Evolutionary conservation across 2,113 vertebrate species (phyloP).

Genomic region (Tragelaphus imberbis): DNA sequence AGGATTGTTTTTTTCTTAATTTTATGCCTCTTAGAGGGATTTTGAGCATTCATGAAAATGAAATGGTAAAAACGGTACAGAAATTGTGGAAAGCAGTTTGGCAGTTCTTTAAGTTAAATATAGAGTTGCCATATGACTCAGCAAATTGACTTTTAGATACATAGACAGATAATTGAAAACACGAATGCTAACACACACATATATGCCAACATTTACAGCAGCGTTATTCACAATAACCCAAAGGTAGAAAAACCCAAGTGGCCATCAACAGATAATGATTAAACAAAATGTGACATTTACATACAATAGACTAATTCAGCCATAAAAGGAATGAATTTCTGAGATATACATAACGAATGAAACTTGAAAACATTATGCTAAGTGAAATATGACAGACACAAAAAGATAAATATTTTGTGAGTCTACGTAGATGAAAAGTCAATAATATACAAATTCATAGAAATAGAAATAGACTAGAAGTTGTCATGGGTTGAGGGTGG

Average conservation of each 20-base stretch:
- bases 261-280: neutral
- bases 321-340: neutral
- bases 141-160: neutral
- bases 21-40: neutral
- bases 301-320: neutral
- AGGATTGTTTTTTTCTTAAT: neutral
- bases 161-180: neutral
- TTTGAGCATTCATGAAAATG: neutral
- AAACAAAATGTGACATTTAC: neutral
- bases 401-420: neutral
- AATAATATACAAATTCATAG: neutral
- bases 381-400: neutral
- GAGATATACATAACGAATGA: neutral
- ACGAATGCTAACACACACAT: fast-evolving
- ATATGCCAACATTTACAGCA: neutral
- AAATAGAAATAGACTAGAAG: neutral
- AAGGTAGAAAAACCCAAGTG: neutral
- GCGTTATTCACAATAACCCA: neutral
- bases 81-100: neutral
- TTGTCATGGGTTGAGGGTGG: neutral
- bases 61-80: neutral
- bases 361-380: neutral
- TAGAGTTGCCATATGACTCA: neutral
- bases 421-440: neutral
- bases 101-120: neutral